These are phyloP conservation scores for Matsumyia berberina DNA, from an alignment of 2,888 invertebrate genomes.

Conservation along the genomic window DNA sequence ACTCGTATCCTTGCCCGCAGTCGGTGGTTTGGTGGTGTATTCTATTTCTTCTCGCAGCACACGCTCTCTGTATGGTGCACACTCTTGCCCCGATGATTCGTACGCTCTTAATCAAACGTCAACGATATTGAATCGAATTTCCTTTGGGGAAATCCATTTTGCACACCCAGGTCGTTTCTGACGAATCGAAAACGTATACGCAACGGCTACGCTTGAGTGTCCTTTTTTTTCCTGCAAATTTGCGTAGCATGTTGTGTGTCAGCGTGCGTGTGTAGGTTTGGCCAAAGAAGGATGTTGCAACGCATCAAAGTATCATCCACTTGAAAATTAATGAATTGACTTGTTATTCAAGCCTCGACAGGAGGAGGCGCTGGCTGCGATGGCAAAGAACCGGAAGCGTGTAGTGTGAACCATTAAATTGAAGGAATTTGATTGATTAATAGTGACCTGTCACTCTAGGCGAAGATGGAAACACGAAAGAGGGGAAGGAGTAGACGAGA, in stretches of 20 bases:
- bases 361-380: conserved; percentile 25
- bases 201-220: conserved; percentile 40
- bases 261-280: conserved; percentile 3
- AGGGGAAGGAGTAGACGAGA: conserved; percentile 3
- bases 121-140: conserved; percentile 72
- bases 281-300: conserved; percentile 66
- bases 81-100: conserved; percentile 46
- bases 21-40: no score
- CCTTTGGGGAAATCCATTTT: conserved; percentile 56
- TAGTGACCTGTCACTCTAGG: conserved; percentile 67
- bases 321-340: conserved; percentile 75
- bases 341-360: conserved; percentile 71
- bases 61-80: conserved; percentile 7
- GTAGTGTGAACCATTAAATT: conserved; percentile 72
- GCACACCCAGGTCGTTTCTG: conserved; percentile 35
- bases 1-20: no score
- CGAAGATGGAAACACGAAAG: background rate
- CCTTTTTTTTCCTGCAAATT: conserved; percentile 51
- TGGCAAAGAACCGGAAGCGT: conserved; percentile 43
- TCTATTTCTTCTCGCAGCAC: conserved; percentile 1
- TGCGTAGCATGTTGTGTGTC: conserved; percentile 35
- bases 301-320: conserved; percentile 73
- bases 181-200: conserved; percentile 31
- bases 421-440: conserved; percentile 74
- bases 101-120: conserved; percentile 71